phyloP scores from a whole-genome alignment of 2,113 vertebrate species.

The Myotis lucifugus region DNA sequence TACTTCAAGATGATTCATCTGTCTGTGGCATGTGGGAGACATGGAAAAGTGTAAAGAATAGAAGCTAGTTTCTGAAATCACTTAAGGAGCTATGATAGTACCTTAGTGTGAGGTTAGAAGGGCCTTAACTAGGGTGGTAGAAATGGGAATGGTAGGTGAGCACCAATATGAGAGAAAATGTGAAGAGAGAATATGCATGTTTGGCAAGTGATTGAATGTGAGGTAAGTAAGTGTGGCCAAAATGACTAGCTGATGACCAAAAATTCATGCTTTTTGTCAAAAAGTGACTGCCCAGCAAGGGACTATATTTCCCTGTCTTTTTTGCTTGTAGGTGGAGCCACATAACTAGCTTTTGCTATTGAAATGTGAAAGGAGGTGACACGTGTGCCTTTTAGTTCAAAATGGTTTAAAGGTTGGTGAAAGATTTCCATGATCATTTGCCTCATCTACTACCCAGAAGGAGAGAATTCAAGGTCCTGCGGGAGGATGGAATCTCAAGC shows the following conservation, averaged over 20 bases:
- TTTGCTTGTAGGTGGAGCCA: not conserved
- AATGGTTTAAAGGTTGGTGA: not conserved
- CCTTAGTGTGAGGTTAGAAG: not conserved
- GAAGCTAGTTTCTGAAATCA: not conserved
- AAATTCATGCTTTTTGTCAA: not conserved
- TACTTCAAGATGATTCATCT: slow-evolving; percentile 21
- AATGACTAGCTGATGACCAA: not conserved
- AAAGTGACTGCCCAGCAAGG: not conserved
- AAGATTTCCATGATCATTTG: not conserved
- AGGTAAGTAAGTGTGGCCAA: not conserved
- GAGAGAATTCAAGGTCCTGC: not conserved
- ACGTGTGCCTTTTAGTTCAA: not conserved
- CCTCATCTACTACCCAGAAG: not conserved
- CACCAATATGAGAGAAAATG: not conserved
- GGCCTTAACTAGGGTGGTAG: not conserved
- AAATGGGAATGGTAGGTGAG: not conserved
- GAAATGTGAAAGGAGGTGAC: not conserved
- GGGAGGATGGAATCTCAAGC: not conserved
- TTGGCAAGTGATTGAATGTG: not conserved
- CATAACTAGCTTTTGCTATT: not conserved
- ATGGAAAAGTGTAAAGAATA: not conserved
- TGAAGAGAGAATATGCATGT: not conserved
- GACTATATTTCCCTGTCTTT: not conserved
- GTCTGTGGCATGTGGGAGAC: not conserved
- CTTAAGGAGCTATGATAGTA: not conserved